A percentile compares a stretch with the other conserved stretches of the same genome.
phyloP scores from a whole-genome alignment of 2,888 invertebrate species.

The Hypselothyrea guttata region DNA sequence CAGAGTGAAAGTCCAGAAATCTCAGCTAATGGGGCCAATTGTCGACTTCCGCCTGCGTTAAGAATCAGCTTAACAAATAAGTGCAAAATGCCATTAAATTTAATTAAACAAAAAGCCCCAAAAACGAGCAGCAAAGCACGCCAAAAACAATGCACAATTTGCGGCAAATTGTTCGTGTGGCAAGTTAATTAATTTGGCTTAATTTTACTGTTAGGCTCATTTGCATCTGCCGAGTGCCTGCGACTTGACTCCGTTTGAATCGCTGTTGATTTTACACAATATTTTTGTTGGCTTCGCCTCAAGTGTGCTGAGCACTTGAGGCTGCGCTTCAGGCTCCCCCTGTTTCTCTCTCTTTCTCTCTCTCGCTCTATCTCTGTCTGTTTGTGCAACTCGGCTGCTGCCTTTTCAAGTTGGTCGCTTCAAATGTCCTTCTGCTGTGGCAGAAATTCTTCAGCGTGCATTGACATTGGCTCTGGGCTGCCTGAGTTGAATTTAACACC shows the following conservation, averaged over 20 bases:
- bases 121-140: slow-evolving; percentile 7
- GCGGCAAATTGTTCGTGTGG: slow-evolving; percentile 47
- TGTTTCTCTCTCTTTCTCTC: neutral
- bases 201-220: slow-evolving; percentile 57
- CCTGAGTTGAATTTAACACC: slow-evolving; percentile 75
- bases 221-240: slow-evolving; percentile 42
- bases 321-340: slow-evolving; percentile 44
- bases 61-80: slow-evolving; percentile 49
- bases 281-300: slow-evolving; percentile 32
- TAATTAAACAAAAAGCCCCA: slow-evolving; percentile 58
- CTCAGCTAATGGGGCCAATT: slow-evolving; percentile 67
- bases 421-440: slow-evolving; percentile 74
- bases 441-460: slow-evolving; percentile 73
- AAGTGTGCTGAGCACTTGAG: slow-evolving; percentile 65
- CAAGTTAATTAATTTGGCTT: slow-evolving; percentile 70
- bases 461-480: slow-evolving; percentile 52
- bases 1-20: slow-evolving; percentile 42
- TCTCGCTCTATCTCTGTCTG: neutral
- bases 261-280: slow-evolving; percentile 10
- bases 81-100: slow-evolving; percentile 58
- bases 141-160: slow-evolving; percentile 69
- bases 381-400: neutral
- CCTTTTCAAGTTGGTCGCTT: slow-evolving; percentile 39
- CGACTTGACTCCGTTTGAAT: slow-evolving; percentile 65
- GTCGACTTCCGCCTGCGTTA: slow-evolving; percentile 65